phyloP scores from a whole-genome alignment of 2,113 vertebrate species.

The Picathartes gymnocephalus region DNA sequence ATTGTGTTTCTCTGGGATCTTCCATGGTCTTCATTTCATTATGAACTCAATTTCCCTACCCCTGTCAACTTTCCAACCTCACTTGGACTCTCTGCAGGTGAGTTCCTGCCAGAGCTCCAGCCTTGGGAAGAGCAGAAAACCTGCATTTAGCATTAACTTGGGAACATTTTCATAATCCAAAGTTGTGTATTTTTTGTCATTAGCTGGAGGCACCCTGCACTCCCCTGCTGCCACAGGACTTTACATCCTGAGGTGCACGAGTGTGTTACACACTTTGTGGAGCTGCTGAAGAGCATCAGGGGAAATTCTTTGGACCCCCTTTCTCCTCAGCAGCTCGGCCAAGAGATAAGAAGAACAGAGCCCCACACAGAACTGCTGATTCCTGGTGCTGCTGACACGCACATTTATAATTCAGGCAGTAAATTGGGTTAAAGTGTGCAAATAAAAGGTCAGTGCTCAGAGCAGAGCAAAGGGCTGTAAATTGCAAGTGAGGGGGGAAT shows the following conservation, averaged over 20 bases:
- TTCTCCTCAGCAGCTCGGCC: not conserved
- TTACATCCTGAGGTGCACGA: not conserved
- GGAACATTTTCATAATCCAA: not conserved
- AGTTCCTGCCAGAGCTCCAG: not conserved
- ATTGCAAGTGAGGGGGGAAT: not conserved
- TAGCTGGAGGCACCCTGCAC: not conserved
- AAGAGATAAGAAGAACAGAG: not conserved
- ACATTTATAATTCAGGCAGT: not conserved
- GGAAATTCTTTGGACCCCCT: not conserved
- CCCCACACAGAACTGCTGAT: not conserved
- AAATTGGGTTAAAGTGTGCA: not conserved
- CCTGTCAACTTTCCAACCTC: not conserved
- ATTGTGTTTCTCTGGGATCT: not conserved
- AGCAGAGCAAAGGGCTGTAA: not conserved
- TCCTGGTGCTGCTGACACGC: not conserved
- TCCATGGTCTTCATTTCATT: not conserved
- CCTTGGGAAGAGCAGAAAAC: not conserved
- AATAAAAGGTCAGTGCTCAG: not conserved
- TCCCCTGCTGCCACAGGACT: not conserved
- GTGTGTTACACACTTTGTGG: not conserved
- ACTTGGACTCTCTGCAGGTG: not conserved
- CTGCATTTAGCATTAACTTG: not conserved
- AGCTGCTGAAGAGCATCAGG: not conserved
- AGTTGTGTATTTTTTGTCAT: not conserved
- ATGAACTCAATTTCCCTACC: not conserved